Evolutionary conservation across 1,140 invertebrate species (phyloP), one percentile per base, ranked within the genome.

Genomic region (Cataglyphis hispanica): DNA sequence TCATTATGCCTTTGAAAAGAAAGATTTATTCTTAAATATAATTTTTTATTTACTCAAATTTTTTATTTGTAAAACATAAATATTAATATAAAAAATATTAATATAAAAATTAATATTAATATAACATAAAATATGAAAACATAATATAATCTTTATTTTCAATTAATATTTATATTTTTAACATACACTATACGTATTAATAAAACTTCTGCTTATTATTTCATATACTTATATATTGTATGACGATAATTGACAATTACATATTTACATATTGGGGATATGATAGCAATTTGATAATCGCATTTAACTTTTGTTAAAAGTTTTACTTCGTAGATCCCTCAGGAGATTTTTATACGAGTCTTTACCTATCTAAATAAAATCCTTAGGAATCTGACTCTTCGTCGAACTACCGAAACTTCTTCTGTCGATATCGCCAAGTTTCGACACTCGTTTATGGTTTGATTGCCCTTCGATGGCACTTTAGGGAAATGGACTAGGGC

Each of bases 381-480:
- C 78, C 72, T 16, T 63, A 76, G 81, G 76, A 83, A 85, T 77
- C 88, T 22, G 66, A 40, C 34, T 69, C 74, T 66, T 69, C 53
- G 27, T 37, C 74, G 50, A 34, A 11, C 10, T 64, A 11, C 31
- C 46, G 66, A 92, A 92, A 91, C 89, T 91, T 91, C 78, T 80
- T 64, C 34, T 43, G 34, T 75, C 37, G 86, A 85, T 78, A 75
- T 77, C 19, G 53, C 37, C 84, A 92, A 92, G 86, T 93, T 69
- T 76, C 78, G 76, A 85, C 85, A 75, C 37, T 90, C 89, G 91
- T 95, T 95, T 95, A 95, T 95, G 92, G 94, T 94, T 94, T 94
- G 84, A 94, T 93, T 94, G 90, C 93, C 91, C 92, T 94, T 92
- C 85, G 87, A 95, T 94, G 93, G 94, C 89, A 95, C 94, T 95